Evolutionary conservation across 2,797 vertebrate species (phyloP), one percentile per base, ranked within the genome.

Genomic region (Heteromormyrus szaboi): DNA sequence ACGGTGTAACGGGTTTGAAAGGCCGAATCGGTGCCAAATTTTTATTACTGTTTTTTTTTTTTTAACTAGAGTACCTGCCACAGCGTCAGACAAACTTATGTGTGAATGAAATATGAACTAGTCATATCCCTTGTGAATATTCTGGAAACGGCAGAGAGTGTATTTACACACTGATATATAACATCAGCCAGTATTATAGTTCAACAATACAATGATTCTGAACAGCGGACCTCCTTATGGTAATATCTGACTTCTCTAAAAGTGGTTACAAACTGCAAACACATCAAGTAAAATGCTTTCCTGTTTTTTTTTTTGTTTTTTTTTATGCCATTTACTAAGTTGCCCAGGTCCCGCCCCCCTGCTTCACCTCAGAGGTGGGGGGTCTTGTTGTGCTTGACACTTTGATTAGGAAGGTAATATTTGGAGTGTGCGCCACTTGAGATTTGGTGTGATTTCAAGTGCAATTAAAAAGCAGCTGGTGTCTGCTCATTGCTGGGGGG

Each of bases 391-490:
- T 54, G 59, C 6, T 46, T 89, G 84, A 86, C 88, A 89, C 56
- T 86, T 76, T 85, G 59, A 68, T 86, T 62, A 14, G 53, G 48
- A 11, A 51, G 50, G 86, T 50, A 79, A 29, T 79, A 76, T 79
- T 86, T 62, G 12, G n/a, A 72, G 83, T 22, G n/a, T 50, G 59
- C 37, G 12, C 8, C 19, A 14, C n/a, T 12, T 72, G 65, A 37
- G 65, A 86, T 56, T 54, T 50, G 8, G 29, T 86, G 83, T 46
- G 48, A 86, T 72, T 76, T 72, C 50, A 65, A 48, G 68, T 33
- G 25, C 88, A 37, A 76, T 89, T 68, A 50, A 48, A 46, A 22
- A 68, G 46, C 88, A 76, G 83, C 88, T 89, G 88, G 72, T 79
- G 72, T 79, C 33, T 46, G 33, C 50, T 22, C 48, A 85, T 53